phyloP scores from a whole-genome alignment of 2,113 vertebrate species.

The Salvelinus alpinus region DNA sequence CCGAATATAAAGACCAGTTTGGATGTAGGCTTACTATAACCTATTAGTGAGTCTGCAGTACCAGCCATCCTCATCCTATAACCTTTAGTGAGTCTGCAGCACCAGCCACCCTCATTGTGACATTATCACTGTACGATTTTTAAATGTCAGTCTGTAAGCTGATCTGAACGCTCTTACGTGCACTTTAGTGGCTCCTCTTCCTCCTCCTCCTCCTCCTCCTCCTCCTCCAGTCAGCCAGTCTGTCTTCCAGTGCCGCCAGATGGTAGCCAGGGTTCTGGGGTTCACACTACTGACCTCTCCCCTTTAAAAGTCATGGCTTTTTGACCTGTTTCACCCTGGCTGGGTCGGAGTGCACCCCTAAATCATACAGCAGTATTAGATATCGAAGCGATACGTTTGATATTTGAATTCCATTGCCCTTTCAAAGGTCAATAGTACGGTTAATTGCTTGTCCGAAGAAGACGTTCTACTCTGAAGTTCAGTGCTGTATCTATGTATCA shows the following conservation, averaged over 20 bases:
- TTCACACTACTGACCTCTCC: slow-evolving; percentile 57
- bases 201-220: slow-evolving; percentile 26
- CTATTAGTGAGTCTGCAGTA: too few species aligned
- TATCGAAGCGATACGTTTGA: slow-evolving; percentile 20
- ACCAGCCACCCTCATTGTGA: neutral
- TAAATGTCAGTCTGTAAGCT: slow-evolving; percentile 60
- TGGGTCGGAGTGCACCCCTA: slow-evolving; percentile 29
- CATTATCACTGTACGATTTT: slow-evolving; percentile 29
- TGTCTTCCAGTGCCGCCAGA: slow-evolving; percentile 9
- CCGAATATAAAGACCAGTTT: too few species aligned
- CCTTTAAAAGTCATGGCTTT: slow-evolving; percentile 67
- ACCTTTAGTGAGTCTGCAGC: too few species aligned
- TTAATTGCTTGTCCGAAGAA: neutral
- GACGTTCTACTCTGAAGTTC: neutral
- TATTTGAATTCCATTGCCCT: slow-evolving; percentile 33
- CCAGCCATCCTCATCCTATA: too few species aligned
- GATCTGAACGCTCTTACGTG: slow-evolving; percentile 47
- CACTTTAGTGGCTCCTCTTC: slow-evolving; percentile 26
- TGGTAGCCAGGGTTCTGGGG: slow-evolving; percentile 27
- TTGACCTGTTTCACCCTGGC: slow-evolving; percentile 42
- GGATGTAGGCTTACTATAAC: too few species aligned
- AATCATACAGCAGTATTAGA: slow-evolving; percentile 7
- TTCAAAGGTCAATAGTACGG: slow-evolving; percentile 41
- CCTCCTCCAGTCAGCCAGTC: neutral
- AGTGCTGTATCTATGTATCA: neutral